These are phyloP conservation scores for Lycorma delicatula DNA, from an alignment of 1,140 invertebrate species.

Conservation along the genomic window DNA sequence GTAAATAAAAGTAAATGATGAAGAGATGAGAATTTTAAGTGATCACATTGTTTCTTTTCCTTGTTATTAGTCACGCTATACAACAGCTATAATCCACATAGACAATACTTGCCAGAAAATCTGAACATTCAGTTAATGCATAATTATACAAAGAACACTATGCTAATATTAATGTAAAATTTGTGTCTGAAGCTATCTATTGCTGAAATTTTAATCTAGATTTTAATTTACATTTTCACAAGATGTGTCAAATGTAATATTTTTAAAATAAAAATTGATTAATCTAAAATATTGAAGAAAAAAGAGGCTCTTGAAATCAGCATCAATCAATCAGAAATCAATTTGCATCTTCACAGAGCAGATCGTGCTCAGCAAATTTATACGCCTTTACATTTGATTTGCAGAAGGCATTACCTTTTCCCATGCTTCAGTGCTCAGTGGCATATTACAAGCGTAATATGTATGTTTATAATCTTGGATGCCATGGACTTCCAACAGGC, in stretches of 20 bases:
- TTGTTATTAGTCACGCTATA: slow-evolving; percentile 21
- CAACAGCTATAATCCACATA: slow-evolving; percentile 38
- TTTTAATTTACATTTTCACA: slow-evolving; percentile 42
- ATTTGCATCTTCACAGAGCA: slow-evolving; percentile 24
- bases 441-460: slow-evolving; percentile 31
- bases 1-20: slow-evolving; percentile 12
- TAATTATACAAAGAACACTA: slow-evolving; percentile 38
- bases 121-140: slow-evolving; percentile 43
- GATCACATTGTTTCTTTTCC: slow-evolving; percentile 14
- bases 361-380: slow-evolving; percentile 17
- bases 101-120: slow-evolving; percentile 39
- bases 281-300: slow-evolving; percentile 16
- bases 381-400: slow-evolving; percentile 28
- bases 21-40: slow-evolving; percentile 6
- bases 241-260: slow-evolving; percentile 29
- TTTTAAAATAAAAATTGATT: slow-evolving; percentile 20
- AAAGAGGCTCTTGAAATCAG: too few species aligned
- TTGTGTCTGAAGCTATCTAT: slow-evolving; percentile 42
- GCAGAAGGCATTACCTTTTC: slow-evolving; percentile 28
- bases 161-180: slow-evolving; percentile 31
- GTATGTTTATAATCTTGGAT: slow-evolving; percentile 27
- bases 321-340: slow-evolving; percentile 16
- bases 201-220: slow-evolving; percentile 41
- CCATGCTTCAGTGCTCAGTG: slow-evolving; percentile 24
- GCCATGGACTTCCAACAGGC: slow-evolving; percentile 8